Conservation (phyloP, 2,888 invertebrate species). For the Malacosoma neustria region DNA sequence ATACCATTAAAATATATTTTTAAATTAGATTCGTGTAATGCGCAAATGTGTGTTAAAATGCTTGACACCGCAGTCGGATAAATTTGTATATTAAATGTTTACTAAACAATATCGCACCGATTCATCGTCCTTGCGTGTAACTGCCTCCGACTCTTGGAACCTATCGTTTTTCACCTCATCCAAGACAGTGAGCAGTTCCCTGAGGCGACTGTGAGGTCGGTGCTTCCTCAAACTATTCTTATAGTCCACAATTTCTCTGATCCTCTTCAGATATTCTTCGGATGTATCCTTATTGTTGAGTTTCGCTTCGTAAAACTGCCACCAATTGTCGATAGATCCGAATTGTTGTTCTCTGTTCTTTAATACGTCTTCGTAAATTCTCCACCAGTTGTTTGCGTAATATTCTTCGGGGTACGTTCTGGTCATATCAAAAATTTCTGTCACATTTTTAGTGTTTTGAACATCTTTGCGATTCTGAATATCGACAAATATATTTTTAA, state of each 20-base stretch:
- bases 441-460: slow-evolving; percentile 27
- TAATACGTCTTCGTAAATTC: slow-evolving; percentile 59
- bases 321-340: slow-evolving; percentile 67
- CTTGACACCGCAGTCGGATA: not conserved
- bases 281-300: slow-evolving; percentile 39
- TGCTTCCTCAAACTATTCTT: slow-evolving; percentile 30
- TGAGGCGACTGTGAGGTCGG: slow-evolving; percentile 50
- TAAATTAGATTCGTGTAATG: too few species aligned
- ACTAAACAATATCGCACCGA: slow-evolving; percentile 48
- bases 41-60: too few species aligned
- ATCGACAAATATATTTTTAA: slow-evolving; percentile 41
- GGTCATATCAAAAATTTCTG: slow-evolving; percentile 56
- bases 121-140: slow-evolving; percentile 38
- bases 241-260: slow-evolving; percentile 36
- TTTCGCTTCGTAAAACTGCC: slow-evolving; percentile 59
- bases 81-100: not conserved
- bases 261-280: slow-evolving; percentile 38
- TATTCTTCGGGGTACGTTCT: slow-evolving; percentile 57
- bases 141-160: slow-evolving; percentile 50
- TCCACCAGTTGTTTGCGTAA: slow-evolving; percentile 71
- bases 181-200: slow-evolving; percentile 52
- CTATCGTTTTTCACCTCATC: slow-evolving; percentile 48
- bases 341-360: slow-evolving; percentile 59
- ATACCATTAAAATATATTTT: too few species aligned
- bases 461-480: slow-evolving; percentile 20